Conservation (phyloP, 2,888 invertebrate genomes). For the Andrena bicolor region DNA sequence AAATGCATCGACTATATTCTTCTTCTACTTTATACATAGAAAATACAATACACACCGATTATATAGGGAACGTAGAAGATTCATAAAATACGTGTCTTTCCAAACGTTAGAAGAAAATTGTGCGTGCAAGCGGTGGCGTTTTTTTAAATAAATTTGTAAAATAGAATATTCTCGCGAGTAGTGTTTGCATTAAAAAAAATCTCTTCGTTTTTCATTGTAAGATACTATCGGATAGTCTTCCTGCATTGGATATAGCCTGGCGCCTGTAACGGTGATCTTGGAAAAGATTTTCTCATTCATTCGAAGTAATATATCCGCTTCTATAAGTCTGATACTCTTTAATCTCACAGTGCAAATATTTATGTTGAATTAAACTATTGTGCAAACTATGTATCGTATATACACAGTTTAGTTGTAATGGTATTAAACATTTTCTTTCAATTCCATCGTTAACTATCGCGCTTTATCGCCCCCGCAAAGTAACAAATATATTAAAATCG, state of each 20-base stretch:
- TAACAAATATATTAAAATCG: background rate
- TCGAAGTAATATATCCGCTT: constrained; percentile 14
- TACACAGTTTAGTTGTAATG: constrained; percentile 28
- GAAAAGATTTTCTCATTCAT: constrained; percentile 20
- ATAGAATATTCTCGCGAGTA: constrained; percentile 31
- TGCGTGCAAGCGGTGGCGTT: constrained; percentile 7
- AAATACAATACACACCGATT: constrained; percentile 23
- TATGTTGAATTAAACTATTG: constrained; percentile 35
- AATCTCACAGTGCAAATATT: constrained; percentile 29
- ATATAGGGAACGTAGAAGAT: constrained; percentile 25
- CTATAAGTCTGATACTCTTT: constrained; percentile 25
- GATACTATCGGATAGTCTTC: constrained; percentile 46
- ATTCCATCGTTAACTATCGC: constrained; percentile 24
- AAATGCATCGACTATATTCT: constrained; percentile 33
- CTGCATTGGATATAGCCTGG: constrained; percentile 11
- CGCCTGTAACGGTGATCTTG: constrained; percentile 12
- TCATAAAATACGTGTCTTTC: constrained; percentile 30
- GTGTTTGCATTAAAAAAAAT: constrained; percentile 11
- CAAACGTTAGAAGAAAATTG: constrained; percentile 31
- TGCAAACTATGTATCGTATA: constrained; percentile 25
- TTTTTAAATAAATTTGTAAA: constrained; percentile 31
- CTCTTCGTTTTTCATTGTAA: constrained; percentile 24
- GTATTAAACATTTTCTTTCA: constrained; percentile 24
- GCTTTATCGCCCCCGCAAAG: constrained; percentile 5
- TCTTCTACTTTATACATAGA: constrained; percentile 43